Evolutionary conservation across 2,888 invertebrate species (phyloP), one percentile per base, ranked within the genome.

Genomic region (Lithosia quadra): DNA sequence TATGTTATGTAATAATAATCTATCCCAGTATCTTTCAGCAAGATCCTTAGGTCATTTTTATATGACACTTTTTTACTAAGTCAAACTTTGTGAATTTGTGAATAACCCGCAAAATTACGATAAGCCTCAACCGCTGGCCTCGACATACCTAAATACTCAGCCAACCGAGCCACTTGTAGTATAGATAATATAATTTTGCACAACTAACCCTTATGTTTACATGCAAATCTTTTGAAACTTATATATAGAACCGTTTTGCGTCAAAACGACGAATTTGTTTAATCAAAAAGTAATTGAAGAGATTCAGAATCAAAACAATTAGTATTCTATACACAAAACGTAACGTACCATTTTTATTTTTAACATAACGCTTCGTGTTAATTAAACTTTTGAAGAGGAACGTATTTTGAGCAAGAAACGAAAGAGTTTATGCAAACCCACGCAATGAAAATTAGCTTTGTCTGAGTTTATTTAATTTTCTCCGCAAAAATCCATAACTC

Each of bases 201-300:
- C 13, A 7, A 13, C n/a, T 49, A 33, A 5, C 33, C 3, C 33
- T 33, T 33, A 33, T 18, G 39, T 39, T 39, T 43, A 43, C 43
- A 43, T 43, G 18, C 43, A 43, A 66, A 63, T 53, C 64, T 24
- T 22, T 4, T 24, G 15, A 56, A 28, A 63, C 71, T 73, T 73
- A 58, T 58, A 13, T 58, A 18, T 28, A 56, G 56, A 56, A 56
- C 56, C 15, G 22, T 24, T 56, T 56, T 24, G 15, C 56, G 24
- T 56, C 24, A 56, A 56, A 24, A 56, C 22, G 7, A 56, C 15
- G 56, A 56, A 56, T 56, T 56, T 56, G 56, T 56, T 56, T 56
- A 56, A 24, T 56, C 24, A 22, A 28, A 28, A 56, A 15, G 15
- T 15, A 24, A 24, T 24, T 56, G 24, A 24, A 7, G 15, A 56